Base-by-base conservation (phyloP, 2,888 invertebrate species). In the Geophilus truncorum region DNA sequence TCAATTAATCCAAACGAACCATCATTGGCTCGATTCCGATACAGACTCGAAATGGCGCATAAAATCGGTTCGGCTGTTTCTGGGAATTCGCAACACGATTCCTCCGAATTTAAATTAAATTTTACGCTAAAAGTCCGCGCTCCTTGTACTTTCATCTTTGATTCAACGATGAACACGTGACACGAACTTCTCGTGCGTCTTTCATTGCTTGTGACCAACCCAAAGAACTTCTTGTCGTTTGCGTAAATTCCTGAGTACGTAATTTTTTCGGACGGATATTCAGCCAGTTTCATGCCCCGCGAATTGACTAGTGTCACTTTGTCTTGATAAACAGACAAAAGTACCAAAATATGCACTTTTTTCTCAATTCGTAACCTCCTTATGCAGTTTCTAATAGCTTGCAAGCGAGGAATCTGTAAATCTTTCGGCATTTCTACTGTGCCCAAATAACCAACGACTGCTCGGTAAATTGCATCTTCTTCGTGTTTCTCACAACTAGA, bases 91-190 rank as follows among this genome's bases (percentile, higher is more conserved):
- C 93, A 89, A 85, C 97, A 97, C 70, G 85, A 85, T 36, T 82
- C 80, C 84, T 91, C 89, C 84, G 91, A 89, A 84, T 83, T 15
- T 3, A 85, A 85, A 82, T 86, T 85, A 86, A 96, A 97, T n/a
- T 90, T 90, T 81, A 97, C 92, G 83, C 93, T 93, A 87, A 97
- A 97, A 83, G 91, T 91, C 83, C 92, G 91, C 0, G 96, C 95
- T 85, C 93, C 92, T n/a, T 90, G 97, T 81, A 93, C 92, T 3
- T 92, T 91, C 84, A 95, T 89, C 86, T 95, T 93, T 0, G 95
- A 92, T 86, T 97, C 96, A 9, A 96, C 94, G 82, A 95, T 95
- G 86, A 98, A 98, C 0, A 97, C 95, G 87, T 98, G 97, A 85
- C 97, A 97, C 80, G 97, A 95, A 81, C 86, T 85, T 12, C 82